Conservation (phyloP, 2,888 invertebrate species). For the Cantharis rustica region DNA sequence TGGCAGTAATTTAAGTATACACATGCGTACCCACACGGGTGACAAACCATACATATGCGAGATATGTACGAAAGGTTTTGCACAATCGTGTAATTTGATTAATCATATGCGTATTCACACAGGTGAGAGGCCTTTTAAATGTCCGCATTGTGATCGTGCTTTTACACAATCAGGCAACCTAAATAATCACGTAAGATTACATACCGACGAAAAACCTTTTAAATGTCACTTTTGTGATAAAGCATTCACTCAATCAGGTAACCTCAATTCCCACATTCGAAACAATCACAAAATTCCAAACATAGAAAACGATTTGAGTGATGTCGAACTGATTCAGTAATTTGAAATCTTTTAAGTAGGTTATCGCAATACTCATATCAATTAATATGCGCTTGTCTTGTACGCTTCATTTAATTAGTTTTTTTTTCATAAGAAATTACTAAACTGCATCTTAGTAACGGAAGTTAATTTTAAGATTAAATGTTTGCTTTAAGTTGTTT, state of each 20-base stretch:
- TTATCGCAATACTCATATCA: slow-evolving; percentile 30
- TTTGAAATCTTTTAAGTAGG: slow-evolving; percentile 9
- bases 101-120: slow-evolving; percentile 55
- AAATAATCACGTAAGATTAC: slow-evolving; percentile 53
- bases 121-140: slow-evolving; percentile 54
- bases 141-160: slow-evolving; percentile 54
- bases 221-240: slow-evolving; percentile 55
- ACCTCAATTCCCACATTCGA: slow-evolving; percentile 53
- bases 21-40: slow-evolving; percentile 53
- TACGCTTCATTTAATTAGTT: slow-evolving; percentile 20
- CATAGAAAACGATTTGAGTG: slow-evolving; percentile 13
- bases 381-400: slow-evolving; percentile 23
- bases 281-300: slow-evolving; percentile 51
- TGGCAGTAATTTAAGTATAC: slow-evolving; percentile 51
- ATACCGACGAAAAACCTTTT: slow-evolving; percentile 55
- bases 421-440: background rate
- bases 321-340: slow-evolving; percentile 14
- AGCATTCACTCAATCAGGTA: slow-evolving; percentile 55
- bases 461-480: background rate
- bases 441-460: background rate
- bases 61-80: slow-evolving; percentile 52
- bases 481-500: background rate
- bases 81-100: slow-evolving; percentile 54
- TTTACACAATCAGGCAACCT: slow-evolving; percentile 55
- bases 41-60: slow-evolving; percentile 52